Evolutionary conservation across 2,113 vertebrate genomes (phyloP), one percentile per base, ranked within the genome.

Genomic region (Ctenodactylus gundi): DNA sequence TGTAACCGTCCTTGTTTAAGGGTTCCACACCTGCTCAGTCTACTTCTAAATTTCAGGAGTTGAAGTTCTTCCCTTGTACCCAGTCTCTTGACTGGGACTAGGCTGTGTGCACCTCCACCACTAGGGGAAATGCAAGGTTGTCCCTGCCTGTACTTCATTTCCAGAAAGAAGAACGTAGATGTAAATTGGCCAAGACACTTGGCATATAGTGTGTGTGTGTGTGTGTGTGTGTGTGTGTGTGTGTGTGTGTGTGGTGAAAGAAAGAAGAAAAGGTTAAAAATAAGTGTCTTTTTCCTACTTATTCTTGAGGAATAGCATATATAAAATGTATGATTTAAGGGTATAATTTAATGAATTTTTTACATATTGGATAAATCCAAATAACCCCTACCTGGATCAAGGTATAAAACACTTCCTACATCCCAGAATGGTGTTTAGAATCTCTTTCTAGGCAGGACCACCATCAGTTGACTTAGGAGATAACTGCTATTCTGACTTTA

Each of bases 271-370:
- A 27, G 7, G 18, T 92, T 62, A 68, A 84, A 86, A 90, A 73
- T 64, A 64, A 31, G 57, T 86, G 9, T 87, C 62, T 57, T 65
- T 20, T 73, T 4, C 18, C 39, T 90, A 46, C n/a, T 87, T 73
- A 51, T 83, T 65, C 39, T 78, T 84, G 84, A 94, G 15, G 14
- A 18, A 12, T 23, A 55, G 2, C 41, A 58, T 51, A 57, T 6
- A 31, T 75, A 85, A 88, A 64, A 15, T 77, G 12, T 39, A 77
- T 31, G 88, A 94, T 83, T 88, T 82, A n/a, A 88, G 65, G 55
- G 36, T 64, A 31, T 20, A 60, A 2, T 13, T 93, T 81, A 80
- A 73, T 44, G 20, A 81, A 81, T 29, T 93, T n/a, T 90, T 84
- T 80, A 44, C 29, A 36, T 89, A 57, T 89, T 60, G 44, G 58